Conservation (phyloP, 2,797 vertebrate species). For the Danio kyathit region DNA sequence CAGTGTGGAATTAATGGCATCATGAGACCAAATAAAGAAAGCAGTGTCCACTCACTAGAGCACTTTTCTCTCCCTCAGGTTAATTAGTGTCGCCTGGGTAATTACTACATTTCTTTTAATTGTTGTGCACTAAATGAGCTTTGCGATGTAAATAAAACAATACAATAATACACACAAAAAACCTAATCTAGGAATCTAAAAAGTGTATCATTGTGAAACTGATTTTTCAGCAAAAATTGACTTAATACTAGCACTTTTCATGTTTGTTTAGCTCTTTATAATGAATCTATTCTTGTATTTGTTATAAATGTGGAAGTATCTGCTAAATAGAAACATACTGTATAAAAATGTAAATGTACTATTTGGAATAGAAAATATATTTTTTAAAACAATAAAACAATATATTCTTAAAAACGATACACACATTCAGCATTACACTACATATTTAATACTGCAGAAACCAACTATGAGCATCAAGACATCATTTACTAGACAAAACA, state of each 20-base stretch:
- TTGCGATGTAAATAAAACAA: conserved; percentile 16
- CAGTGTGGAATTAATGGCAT: conserved; percentile 32
- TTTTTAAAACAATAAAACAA: too few species aligned
- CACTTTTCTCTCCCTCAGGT: conserved; percentile 20
- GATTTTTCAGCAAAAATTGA: neutral
- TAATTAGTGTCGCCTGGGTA: conserved; percentile 45
- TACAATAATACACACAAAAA: conserved; percentile 23
- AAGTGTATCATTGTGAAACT: neutral
- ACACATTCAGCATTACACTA: too few species aligned
- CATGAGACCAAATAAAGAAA: conserved; percentile 35
- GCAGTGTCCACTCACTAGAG: neutral
- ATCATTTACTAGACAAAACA: neutral
- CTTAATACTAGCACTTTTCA: too few species aligned
- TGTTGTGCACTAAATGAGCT: conserved; percentile 43
- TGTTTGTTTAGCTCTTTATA: too few species aligned
- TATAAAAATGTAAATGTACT: too few species aligned
- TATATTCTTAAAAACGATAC: too few species aligned
- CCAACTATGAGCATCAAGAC: too few species aligned
- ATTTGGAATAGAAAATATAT: too few species aligned
- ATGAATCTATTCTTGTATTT: too few species aligned
- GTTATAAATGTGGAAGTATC: too few species aligned
- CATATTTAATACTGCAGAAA: too few species aligned
- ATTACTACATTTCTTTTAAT: conserved; percentile 12
- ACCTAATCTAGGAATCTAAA: neutral
- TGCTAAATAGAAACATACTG: too few species aligned